Percentiles rank a stretch among this genome's conserved stretches.
Conservation (phyloP, 1,140 invertebrate species). For the Agraylea sexmaculata region DNA sequence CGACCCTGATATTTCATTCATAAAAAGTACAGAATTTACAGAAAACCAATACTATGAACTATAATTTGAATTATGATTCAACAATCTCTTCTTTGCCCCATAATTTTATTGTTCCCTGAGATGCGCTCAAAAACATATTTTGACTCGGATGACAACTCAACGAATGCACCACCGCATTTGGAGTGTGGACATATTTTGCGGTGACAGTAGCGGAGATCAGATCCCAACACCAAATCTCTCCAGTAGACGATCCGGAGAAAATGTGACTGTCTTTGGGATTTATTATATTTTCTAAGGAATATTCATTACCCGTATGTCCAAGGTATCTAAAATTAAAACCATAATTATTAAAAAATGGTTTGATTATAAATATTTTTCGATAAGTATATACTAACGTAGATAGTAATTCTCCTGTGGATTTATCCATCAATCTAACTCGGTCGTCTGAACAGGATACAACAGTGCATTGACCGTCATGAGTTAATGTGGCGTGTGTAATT, state of each 20-base stretch:
- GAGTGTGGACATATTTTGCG: constrained; percentile 33
- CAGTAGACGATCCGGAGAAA: constrained; percentile 78
- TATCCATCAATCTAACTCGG: constrained; percentile 77
- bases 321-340: constrained; percentile 44
- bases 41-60: constrained; percentile 8
- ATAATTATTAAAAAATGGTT: constrained; percentile 14
- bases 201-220: constrained; percentile 59
- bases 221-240: constrained; percentile 80
- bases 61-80: constrained; percentile 4
- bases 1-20: constrained; percentile 42
- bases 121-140: constrained; percentile 53
- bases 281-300: constrained; percentile 76
- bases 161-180: constrained; percentile 49
- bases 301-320: constrained; percentile 69
- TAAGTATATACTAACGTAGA: constrained; percentile 40
- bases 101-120: constrained; percentile 52
- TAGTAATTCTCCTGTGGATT: constrained; percentile 71
- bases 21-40: constrained; percentile 23
- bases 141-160: constrained; percentile 60
- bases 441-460: constrained; percentile 73
- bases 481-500: constrained; percentile 63
- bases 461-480: constrained; percentile 77
- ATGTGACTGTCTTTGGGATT: constrained; percentile 71
- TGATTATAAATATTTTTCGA: constrained; percentile 1
- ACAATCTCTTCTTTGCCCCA: constrained; percentile 33